A percentile compares a stretch with the other conserved stretches of the same genome.
phyloP scores from a whole-genome alignment of 2,888 invertebrate genomes.

The Octonoba sinensis region DNA sequence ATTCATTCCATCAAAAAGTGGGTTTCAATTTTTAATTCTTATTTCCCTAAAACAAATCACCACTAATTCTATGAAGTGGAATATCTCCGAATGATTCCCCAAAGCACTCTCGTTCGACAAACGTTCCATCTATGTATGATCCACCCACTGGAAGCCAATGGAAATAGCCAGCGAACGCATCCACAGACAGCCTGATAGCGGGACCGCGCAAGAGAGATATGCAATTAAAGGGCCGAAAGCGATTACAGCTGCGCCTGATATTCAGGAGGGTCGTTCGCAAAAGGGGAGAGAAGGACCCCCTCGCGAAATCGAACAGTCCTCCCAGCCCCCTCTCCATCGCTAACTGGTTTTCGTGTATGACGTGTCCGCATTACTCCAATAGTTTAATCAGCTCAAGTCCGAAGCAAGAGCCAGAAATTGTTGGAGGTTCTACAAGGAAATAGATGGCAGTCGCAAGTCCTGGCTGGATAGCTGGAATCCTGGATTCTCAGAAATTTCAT shows the following conservation, averaged over 20 bases:
- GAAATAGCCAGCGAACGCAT: too few relatives aligned
- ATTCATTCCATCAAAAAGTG: too few relatives aligned
- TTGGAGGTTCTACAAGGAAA: neutral
- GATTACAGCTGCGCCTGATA: constrained; percentile 54
- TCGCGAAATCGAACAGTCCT: constrained; percentile 15
- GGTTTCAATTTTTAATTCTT: too few relatives aligned
- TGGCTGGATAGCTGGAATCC: constrained; percentile 44
- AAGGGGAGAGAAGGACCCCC: constrained; percentile 1
- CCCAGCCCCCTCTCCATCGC: too few relatives aligned
- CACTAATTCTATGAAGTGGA: too few relatives aligned
- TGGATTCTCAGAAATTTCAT: constrained; percentile 55
- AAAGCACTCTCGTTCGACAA: too few relatives aligned
- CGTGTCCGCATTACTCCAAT: constrained; percentile 49
- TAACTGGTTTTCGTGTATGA: constrained; percentile 26
- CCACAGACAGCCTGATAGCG: neutral
- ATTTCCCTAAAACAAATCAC: too few relatives aligned
- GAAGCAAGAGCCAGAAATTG: constrained; percentile 5
- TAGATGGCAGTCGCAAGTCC: neutral
- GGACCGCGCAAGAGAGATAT: constrained; percentile 20
- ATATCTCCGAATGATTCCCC: too few relatives aligned
- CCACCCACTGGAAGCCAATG: too few relatives aligned
- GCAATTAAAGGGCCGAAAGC: constrained; percentile 56
- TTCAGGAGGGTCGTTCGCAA: neutral
- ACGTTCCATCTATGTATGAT: too few relatives aligned
- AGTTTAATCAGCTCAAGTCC: constrained; percentile 50